Conservation (phyloP, 2,113 vertebrate species). For the Oncorhynchus kisutch region DNA sequence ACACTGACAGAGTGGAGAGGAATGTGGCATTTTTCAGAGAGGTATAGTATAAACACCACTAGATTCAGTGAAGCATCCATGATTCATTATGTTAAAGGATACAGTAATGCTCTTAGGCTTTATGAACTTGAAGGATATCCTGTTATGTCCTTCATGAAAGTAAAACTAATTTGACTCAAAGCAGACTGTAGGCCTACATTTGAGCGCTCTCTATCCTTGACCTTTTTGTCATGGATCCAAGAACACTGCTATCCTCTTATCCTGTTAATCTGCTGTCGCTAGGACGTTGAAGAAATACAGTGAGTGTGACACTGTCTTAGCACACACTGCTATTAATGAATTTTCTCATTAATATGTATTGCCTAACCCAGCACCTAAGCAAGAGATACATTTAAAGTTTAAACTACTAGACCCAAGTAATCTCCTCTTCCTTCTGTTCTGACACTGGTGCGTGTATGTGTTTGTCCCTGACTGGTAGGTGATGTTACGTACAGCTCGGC, state of each 20-base stretch:
- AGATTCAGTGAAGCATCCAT: not conserved
- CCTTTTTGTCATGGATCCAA: conserved; percentile 6
- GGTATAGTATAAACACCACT: conserved; percentile 63
- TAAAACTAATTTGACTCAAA: not conserved
- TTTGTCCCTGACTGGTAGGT: conserved; percentile 70
- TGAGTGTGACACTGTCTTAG: not conserved
- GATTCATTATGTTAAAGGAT: not conserved
- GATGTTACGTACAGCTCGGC: conserved; percentile 79
- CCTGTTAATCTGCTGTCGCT: conserved; percentile 28
- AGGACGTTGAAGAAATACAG: not conserved
- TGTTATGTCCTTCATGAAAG: too few species aligned
- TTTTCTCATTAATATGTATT: too few species aligned
- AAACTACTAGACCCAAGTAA: too few species aligned
- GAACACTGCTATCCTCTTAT: conserved; percentile 24
- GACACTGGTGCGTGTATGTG: too few species aligned
- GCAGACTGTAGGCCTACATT: not conserved
- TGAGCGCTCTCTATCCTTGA: not conserved
- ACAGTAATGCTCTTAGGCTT: too few species aligned
- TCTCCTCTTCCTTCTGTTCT: too few species aligned
- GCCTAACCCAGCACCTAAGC: too few species aligned
- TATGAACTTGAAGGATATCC: too few species aligned
- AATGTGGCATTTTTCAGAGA: conserved; percentile 92
- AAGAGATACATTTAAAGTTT: too few species aligned
- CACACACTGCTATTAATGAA: not conserved
- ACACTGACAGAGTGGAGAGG: conserved; percentile 75